Evolutionary conservation across 2,888 invertebrate genomes (phyloP).

Genomic region (Carabus problematicus): DNA sequence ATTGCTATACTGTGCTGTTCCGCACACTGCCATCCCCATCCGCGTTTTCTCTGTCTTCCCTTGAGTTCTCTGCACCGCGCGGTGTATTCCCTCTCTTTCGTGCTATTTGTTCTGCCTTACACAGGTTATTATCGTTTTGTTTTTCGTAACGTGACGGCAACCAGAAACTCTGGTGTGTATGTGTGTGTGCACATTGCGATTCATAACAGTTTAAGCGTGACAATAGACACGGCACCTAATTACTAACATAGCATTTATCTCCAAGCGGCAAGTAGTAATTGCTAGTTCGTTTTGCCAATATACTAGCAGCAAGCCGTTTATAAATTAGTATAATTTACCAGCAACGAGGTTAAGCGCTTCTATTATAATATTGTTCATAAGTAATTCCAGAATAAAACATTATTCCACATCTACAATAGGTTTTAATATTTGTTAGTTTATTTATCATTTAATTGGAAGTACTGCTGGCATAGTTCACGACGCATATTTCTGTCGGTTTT

Average conservation of each 20-base stretch:
- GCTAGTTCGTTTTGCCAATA: slow-evolving; percentile 20
- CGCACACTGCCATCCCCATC: background rate
- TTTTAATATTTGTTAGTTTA: too few species aligned
- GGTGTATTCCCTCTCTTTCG: background rate
- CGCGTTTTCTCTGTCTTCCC: background rate
- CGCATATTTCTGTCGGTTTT: background rate
- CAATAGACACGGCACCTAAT: too few species aligned
- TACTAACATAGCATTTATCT: slow-evolving; percentile 1
- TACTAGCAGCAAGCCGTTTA: background rate
- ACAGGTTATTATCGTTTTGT: background rate
- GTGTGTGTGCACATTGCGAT: too few species aligned
- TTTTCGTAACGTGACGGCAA: background rate
- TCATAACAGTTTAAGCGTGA: too few species aligned
- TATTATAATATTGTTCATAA: too few species aligned
- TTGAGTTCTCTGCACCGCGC: background rate
- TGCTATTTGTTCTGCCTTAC: background rate
- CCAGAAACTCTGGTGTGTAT: too few species aligned
- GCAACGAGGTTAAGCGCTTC: too few species aligned
- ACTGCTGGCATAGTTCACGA: too few species aligned
- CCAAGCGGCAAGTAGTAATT: slow-evolving; percentile 25
- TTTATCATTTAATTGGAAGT: too few species aligned
- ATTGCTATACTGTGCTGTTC: background rate
- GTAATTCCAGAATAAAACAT: too few species aligned
- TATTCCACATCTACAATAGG: too few species aligned
- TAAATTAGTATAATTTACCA: too few species aligned